Evolutionary conservation across 2,888 invertebrate genomes (phyloP), one percentile per base, ranked within the genome.

Genomic region (Operophtera brumata): DNA sequence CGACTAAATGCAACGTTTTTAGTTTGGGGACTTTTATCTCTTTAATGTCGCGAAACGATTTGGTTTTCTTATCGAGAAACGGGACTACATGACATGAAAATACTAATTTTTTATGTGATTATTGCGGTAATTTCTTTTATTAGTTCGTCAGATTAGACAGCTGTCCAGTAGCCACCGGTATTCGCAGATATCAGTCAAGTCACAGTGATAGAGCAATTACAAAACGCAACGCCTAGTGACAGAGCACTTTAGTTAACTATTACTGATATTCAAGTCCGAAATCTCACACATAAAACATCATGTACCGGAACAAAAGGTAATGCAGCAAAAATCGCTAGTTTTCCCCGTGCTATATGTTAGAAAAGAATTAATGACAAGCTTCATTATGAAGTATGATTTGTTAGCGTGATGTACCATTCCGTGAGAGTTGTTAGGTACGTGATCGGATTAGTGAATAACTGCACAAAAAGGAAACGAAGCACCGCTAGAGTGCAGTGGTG

Each of bases 321-420:
- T 45, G 45, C 51, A 49, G 44, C 36, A 58, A 49, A 57, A 60
- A 57, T 57, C 54, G 55, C 46, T 52, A 57, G 56, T 60, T 57
- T 70, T 68, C 65, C 67, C 65, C 59, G 58, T 63, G 69, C 47
- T 46, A 48, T 41, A 71, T 68, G 67, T 70, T 75, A 69, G 57
- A 50, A 57, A 63, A 69, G 65, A 65, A 78, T 84, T 80, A 84
- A 82, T 81, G 75, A 68, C 61, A 85, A 84, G 86, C 82, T 62
- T 65, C 66, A 68, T 67, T 64, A 71, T 69, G 75, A 74, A 69
- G 67, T 71, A 79, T 78, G 77, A 72, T 73, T 70, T 69, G 77
- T 83, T 83, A 84, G 78, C 73, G 56, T 62, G 62, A 65, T 54
- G 49, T 56, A 56, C 62, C 67, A 65, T 58, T 62, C 61, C 47